phyloP scores from a whole-genome alignment of 2,113 vertebrate genomes.

The Odontesthes bonariensis region DNA sequence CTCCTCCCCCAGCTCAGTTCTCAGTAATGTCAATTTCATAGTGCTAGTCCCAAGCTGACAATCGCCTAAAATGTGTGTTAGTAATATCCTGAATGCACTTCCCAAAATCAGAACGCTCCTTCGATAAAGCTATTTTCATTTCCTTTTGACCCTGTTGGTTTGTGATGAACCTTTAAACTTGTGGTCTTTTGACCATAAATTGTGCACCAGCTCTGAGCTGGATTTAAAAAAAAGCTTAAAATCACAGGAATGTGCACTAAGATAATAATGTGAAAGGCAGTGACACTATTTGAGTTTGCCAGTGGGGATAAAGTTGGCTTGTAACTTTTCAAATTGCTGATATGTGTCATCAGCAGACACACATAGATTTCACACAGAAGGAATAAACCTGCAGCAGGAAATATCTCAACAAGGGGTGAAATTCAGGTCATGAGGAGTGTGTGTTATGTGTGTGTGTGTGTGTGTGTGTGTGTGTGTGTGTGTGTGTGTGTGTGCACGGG shows the following conservation, averaged over 20 bases:
- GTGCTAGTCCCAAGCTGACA: constrained; percentile 59
- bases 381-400: constrained; percentile 41
- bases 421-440: constrained; percentile 59
- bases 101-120: constrained; percentile 71
- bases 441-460: constrained; percentile 36
- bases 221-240: background rate
- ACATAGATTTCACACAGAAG: constrained; percentile 49
- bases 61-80: constrained; percentile 62
- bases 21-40: constrained; percentile 85
- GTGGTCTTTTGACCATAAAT: constrained; percentile 57
- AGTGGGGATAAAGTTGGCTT: constrained; percentile 25
- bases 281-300: constrained; percentile 7
- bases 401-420: constrained; percentile 61
- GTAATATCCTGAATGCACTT: constrained; percentile 78
- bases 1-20: constrained; percentile 62
- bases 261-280: constrained; percentile 2
- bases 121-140: constrained; percentile 73
- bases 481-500: constrained; percentile 17
- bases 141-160: constrained; percentile 7
- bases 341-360: constrained; percentile 26
- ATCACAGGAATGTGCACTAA: constrained; percentile 21
- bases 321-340: constrained; percentile 42
- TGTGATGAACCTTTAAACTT: constrained; percentile 40
- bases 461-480: constrained; percentile 23
- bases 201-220: background rate